phyloP scores from a whole-genome alignment of 2,797 vertebrate genomes.

The Mico argentatus region DNA sequence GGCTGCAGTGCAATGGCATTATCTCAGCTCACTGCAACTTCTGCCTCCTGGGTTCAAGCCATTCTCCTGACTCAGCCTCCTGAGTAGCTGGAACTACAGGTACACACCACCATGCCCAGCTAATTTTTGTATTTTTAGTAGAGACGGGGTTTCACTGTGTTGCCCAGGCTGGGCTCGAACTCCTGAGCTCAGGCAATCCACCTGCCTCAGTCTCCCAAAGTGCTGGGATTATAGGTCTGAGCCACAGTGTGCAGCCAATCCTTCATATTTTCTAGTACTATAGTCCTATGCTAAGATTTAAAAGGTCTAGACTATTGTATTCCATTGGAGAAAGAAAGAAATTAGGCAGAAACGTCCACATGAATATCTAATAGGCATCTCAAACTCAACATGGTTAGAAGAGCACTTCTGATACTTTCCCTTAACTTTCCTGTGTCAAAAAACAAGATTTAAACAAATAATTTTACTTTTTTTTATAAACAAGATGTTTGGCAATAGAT shows the following conservation, averaged over 20 bases:
- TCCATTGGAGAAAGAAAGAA: neutral
- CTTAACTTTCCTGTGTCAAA: neutral
- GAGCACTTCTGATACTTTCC: neutral
- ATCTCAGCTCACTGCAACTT: neutral
- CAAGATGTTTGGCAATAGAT: neutral
- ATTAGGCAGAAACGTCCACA: neutral
- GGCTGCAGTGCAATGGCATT: neutral
- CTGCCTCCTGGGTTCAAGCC: neutral
- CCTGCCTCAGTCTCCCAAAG: neutral
- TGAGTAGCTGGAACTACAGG: neutral
- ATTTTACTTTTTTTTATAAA: slow-evolving; percentile 35
- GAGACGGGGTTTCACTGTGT: neutral
- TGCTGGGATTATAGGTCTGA: neutral
- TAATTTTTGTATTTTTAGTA: neutral
- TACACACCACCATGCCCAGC: too few relatives aligned
- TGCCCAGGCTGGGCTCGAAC: neutral
- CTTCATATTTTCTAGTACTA: neutral
- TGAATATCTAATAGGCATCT: neutral
- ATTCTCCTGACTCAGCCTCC: neutral
- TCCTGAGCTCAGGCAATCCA: neutral
- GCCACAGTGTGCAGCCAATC: neutral
- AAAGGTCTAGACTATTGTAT: neutral
- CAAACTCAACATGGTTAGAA: neutral
- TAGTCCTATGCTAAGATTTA: neutral
- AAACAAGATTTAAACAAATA: neutral